Evolutionary conservation across 2,113 vertebrate genomes (phyloP).

Genomic region (Gavialis gangeticus): DNA sequence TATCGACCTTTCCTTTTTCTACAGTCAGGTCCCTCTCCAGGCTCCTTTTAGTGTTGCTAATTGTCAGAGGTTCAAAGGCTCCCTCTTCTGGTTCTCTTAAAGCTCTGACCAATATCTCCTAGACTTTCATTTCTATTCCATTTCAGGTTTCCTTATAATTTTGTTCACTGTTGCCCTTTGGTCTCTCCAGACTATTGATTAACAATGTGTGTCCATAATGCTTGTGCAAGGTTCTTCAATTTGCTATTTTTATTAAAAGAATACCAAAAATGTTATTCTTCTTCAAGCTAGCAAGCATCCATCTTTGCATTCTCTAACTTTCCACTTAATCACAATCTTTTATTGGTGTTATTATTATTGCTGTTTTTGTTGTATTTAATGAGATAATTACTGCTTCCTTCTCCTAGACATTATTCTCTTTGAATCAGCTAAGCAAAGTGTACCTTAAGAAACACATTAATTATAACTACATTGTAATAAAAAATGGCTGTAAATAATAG

Average conservation of each 20-base stretch:
- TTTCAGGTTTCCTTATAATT: background rate
- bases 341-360: too few relatives aligned
- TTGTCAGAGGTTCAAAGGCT: background rate
- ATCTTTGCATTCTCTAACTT: background rate
- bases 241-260: background rate
- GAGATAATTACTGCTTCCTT: background rate
- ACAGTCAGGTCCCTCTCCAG: background rate
- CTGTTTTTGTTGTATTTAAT: background rate
- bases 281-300: background rate
- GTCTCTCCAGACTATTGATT: background rate
- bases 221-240: accelerated
- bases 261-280: accelerated
- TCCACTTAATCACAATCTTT: too few relatives aligned
- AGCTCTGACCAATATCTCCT: background rate
- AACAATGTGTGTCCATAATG: background rate
- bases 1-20: background rate
- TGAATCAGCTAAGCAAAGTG: background rate
- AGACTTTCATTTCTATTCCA: background rate
- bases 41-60: background rate
- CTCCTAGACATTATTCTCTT: background rate
- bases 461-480: too few relatives aligned
- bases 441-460: background rate
- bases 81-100: background rate
- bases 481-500: background rate
- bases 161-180: accelerated